Evolutionary conservation across 35 echinoderm and acorn worm species (phyloP), one percentile per base, ranked within the genome.

Genomic region (Ophioderma brevispina): DNA sequence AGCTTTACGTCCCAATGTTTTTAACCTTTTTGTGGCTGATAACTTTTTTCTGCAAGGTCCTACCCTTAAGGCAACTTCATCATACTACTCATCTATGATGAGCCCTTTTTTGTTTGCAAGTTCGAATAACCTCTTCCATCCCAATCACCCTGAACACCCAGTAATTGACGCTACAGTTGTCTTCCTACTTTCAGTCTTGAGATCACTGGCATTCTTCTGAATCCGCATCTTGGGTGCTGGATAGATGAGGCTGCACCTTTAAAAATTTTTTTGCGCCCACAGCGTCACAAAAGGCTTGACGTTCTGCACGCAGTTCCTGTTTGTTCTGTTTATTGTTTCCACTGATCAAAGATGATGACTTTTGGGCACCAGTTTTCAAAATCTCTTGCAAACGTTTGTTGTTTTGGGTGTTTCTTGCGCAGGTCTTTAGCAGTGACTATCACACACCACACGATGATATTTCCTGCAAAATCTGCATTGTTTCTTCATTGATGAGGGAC

Each of bases 391-490:
- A 40, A 25, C n/a, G 0, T 4, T 43, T 28, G 81, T 83, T n/a
- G 25, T 40, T 83, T 40, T 35, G 81, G n/a, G n/a, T n/a, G 38
- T 38, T 13, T 83, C 38, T 83, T 17, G 81, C 81, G n/a, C 10
- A 83, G 25, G 81, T 83, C 81, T 83, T 83, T 1, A 32, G 38
- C 81, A 83, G 81, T 83, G 0, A 23, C 42, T 32, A 83, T 25
- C 1, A 43, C 32, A 83, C 38, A 41, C 38, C 38, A 0, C 81
- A 83, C 37, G 81, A 83, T 25, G 81, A 83, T 83, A 83, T 83
- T 83, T 83, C 38, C 39, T 43, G 38, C 81, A 83, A 83, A 83
- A 83, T 25, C 36, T 40, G 37, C 81, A 83, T 83, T 83, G 81
- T 43, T 43, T 40, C 42, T 83, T 32, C 39, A 83, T 0, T 83